Conservation (phyloP, 2,888 invertebrate genomes). For the Plebejus argus region DNA sequence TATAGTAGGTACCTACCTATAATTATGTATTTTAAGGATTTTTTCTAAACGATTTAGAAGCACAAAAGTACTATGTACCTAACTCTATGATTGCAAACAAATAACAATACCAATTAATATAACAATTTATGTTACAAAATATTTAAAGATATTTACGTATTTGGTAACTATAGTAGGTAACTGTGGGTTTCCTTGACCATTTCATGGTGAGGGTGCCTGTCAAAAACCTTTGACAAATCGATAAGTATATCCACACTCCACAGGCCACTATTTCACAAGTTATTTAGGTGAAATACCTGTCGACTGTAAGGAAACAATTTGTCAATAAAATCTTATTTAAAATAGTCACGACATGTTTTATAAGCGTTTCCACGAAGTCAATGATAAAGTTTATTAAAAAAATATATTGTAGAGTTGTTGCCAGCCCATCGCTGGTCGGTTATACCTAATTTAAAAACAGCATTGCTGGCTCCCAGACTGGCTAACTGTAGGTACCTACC, state of each 20-base stretch:
- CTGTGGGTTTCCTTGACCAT: conserved; percentile 9
- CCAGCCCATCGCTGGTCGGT: neutral
- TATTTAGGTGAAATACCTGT: neutral
- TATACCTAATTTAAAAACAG: neutral
- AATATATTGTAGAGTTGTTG: neutral
- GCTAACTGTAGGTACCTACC: neutral
- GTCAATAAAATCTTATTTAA: neutral
- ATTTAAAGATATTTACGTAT: neutral
- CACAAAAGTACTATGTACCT: no score
- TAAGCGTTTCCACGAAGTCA: neutral
- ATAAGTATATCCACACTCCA: neutral
- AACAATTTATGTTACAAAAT: neutral
- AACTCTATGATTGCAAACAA: neutral
- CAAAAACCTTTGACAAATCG: neutral
- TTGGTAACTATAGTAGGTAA: neutral
- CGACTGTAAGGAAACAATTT: neutral
- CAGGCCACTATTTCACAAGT: neutral
- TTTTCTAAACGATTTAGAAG: no score
- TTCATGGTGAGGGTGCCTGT: neutral
- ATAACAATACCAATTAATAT: neutral
- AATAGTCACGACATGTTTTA: neutral
- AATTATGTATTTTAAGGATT: no score
- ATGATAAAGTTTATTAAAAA: neutral
- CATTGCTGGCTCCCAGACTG: neutral
- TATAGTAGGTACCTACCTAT: no score